These are phyloP conservation scores for Hermatobates lingyangjiaoensis DNA, from an alignment of 1,140 invertebrate species.

Conservation along the genomic window DNA sequence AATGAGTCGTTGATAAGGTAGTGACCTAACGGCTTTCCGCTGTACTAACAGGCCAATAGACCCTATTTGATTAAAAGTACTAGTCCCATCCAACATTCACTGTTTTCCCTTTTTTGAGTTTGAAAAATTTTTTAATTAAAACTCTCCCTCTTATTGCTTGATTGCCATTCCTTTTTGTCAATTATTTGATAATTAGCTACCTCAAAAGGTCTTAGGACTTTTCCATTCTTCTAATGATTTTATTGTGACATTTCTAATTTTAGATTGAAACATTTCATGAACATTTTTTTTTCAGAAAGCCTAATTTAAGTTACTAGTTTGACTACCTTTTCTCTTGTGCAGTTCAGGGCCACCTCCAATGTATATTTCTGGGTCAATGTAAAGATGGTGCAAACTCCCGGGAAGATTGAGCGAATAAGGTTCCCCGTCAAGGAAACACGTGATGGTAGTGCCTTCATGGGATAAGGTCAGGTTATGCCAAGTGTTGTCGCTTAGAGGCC, in stretches of 20 bases:
- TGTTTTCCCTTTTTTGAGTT: no score
- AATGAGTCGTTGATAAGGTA: no score
- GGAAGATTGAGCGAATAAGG: conserved; percentile 45
- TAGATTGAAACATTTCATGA: background rate
- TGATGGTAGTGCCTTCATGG: conserved; percentile 49
- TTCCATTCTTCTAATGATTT: no score
- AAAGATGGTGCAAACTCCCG: conserved; percentile 48
- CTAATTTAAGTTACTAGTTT: background rate
- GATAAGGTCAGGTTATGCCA: conserved; percentile 83
- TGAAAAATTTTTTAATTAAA: no score
- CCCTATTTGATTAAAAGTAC: no score
- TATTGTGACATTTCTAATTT: background rate
- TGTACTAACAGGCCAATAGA: no score
- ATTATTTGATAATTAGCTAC: no score
- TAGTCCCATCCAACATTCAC: no score
- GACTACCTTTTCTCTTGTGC: conserved; percentile 32
- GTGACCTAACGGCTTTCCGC: no score
- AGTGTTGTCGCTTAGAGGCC: conserved; percentile 30
- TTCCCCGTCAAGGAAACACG: conserved; percentile 52
- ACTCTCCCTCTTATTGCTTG: no score
- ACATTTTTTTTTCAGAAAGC: background rate
- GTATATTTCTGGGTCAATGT: conserved; percentile 83
- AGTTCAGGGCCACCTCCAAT: conserved; percentile 68
- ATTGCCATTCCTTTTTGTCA: no score
- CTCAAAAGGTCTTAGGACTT: no score